Base-by-base conservation (phyloP, 2,888 invertebrate species). In the Stenodera caucasica region DNA sequence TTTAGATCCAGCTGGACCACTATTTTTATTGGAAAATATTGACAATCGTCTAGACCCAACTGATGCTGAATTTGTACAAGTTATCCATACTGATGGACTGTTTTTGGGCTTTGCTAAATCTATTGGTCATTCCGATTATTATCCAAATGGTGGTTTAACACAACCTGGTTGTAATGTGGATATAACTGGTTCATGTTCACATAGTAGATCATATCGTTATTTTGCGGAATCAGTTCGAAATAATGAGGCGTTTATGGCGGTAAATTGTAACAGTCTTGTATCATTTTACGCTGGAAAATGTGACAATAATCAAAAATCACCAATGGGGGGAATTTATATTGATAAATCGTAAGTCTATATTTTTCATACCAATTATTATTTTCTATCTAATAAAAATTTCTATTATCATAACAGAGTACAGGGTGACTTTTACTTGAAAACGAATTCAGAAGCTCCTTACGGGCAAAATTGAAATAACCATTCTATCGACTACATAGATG, bases 191-290 rank as follows among this genome's bases (percentile, higher is more conserved):
- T 52, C 69, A 14, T 84, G 84, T 67, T 71, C 83, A 2, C 84
- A 84, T 68, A 65, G 68, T 1, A 75, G 82, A 40, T 73, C 83
- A 1, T 80, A 79, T 50, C 18, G 69, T 30, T 83, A 81, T 64
- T 83, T 77, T 60, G 78, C 80, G 1, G 84, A 84, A 72, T 78
- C 83, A 0, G 66, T 84, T 4, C 32, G 1, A 8, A 52, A 12
- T n/a, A 58, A 61, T 32, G 35, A 58, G 8, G 52, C 61, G 1
- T 72, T 72, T 57, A 15, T 63, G 21, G 61, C 64, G 12, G 56
- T 45, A 21, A 11, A 58, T 21, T 72, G 72, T 45, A 51, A 52
- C 1, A 53, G 30, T 57, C 69, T 67, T 30, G 18, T 40, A 4
- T 15, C 58, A 21, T 72, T 49, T 35, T 11, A 58, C n/a, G 53